Conservation (phyloP, 2,113 vertebrate species). For the Anarhynchus alexandrinus region DNA sequence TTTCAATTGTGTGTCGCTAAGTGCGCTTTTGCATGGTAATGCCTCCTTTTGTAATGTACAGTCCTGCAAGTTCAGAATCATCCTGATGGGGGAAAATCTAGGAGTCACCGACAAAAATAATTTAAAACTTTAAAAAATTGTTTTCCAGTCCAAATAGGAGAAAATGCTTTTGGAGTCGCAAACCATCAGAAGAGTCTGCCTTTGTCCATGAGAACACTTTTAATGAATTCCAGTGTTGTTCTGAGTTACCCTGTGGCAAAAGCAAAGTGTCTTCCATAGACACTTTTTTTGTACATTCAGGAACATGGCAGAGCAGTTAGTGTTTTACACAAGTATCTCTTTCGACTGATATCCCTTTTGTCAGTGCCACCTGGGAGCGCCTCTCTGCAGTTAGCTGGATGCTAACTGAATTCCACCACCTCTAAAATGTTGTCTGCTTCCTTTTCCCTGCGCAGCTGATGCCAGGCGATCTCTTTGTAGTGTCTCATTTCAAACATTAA, state of each 20-base stretch:
- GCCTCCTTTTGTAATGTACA: background rate
- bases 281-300: background rate
- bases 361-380: background rate
- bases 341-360: background rate
- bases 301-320: background rate
- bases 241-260: background rate
- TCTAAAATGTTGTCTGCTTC: background rate
- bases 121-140: background rate
- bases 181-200: background rate
- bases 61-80: background rate
- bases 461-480: background rate
- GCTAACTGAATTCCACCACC: background rate
- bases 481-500: background rate
- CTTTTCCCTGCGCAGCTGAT: background rate
- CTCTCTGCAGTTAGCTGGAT: background rate
- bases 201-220: background rate
- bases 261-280: background rate
- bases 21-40: background rate
- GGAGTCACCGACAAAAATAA: background rate
- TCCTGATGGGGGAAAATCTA: background rate
- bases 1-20: background rate
- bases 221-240: background rate
- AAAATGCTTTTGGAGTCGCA: background rate
- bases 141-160: background rate
- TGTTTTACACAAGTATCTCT: background rate